Percentiles rank a stretch among this genome's conserved stretches.
These are phyloP conservation scores for Sebastes goodei DNA, from an alignment of 2,797 vertebrate genomes.

Conservation along the genomic window DNA sequence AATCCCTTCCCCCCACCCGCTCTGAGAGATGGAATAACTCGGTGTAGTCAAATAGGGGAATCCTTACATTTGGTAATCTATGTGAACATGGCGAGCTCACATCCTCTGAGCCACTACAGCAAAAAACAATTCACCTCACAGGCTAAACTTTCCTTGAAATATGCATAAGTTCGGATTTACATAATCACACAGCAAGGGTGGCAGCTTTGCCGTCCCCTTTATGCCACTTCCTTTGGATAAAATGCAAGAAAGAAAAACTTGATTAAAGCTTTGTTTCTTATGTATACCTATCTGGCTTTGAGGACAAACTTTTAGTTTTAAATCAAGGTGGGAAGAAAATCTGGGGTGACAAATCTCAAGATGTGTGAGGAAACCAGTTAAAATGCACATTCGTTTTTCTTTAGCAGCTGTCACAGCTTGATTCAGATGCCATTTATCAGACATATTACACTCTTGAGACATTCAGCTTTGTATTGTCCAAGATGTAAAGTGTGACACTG, in stretches of 20 bases:
- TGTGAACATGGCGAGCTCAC: not conserved
- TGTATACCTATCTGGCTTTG: not conserved
- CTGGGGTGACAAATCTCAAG: not conserved
- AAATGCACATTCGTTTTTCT: not conserved
- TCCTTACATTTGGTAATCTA: not conserved
- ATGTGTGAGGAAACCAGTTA: not conserved
- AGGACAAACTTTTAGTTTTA: not conserved
- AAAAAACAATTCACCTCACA: not conserved
- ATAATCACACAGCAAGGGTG: constrained; percentile 35
- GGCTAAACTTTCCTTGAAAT: constrained; percentile 28
- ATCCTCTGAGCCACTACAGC: not conserved
- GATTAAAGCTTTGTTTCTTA: not conserved
- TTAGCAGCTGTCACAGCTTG: not conserved
- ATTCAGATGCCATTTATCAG: not conserved
- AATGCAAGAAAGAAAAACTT: constrained; percentile 10
- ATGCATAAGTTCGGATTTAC: constrained; percentile 28
- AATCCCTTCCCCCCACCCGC: not conserved
- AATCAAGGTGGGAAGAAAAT: constrained; percentile 5
- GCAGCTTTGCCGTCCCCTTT: constrained; percentile 8
- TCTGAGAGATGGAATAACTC: not conserved
- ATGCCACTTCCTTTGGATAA: constrained; percentile 15
- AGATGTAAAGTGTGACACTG: not conserved
- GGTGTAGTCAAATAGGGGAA: not conserved
- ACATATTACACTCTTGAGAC: not conserved
- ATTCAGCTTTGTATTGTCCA: not conserved